Conservation (phyloP, 2,797 vertebrate genomes). For the Aldrovandia affinis region DNA sequence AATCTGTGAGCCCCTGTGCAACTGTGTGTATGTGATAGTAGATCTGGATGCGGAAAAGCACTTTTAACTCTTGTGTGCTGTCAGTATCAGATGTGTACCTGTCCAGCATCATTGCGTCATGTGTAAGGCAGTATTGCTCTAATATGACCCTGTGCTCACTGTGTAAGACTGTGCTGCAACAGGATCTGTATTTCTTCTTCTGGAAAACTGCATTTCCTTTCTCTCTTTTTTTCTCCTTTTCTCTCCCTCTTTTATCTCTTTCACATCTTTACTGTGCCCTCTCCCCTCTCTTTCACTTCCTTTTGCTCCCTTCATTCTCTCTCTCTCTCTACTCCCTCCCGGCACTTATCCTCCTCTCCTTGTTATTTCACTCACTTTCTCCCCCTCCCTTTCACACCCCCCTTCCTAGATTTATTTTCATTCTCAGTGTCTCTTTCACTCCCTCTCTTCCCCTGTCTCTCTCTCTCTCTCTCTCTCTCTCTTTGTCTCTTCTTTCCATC, state of each 20-base stretch:
- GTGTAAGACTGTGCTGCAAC: no score
- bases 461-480: not conserved
- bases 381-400: not conserved
- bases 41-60: no score
- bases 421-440: not conserved
- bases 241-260: not conserved
- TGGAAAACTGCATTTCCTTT: not conserved
- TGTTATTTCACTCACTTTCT: not conserved
- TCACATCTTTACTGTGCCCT: not conserved
- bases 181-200: not conserved
- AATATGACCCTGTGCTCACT: no score
- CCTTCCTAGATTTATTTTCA: no score
- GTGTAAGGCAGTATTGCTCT: not conserved
- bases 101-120: not conserved
- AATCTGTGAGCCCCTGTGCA: no score
- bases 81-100: not conserved
- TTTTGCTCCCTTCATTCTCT: not conserved
- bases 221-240: not conserved
- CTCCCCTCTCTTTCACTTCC: not conserved
- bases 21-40: no score
- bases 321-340: no score
- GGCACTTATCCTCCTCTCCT: not conserved
- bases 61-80: no score
- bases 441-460: constrained; percentile 38
- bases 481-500: not conserved